phyloP scores from a whole-genome alignment of 2,888 invertebrate genomes.

The Polymixis lichenea region DNA sequence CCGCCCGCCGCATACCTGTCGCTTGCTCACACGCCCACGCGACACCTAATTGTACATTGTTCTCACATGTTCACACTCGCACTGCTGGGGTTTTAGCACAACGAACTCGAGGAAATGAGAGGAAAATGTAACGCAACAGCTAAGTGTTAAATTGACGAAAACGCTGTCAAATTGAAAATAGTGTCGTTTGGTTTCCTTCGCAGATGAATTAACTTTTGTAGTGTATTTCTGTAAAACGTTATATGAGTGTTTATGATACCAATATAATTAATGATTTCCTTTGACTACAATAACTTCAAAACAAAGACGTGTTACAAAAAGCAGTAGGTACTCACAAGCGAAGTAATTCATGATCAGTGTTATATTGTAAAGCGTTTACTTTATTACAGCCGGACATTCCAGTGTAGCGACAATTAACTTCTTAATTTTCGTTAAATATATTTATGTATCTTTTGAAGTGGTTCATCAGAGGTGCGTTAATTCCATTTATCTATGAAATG shows the following conservation, averaged over 20 bases:
- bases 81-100: slow-evolving; percentile 72
- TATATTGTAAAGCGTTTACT: slow-evolving; percentile 63
- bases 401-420: slow-evolving; percentile 77
- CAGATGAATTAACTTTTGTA: slow-evolving; percentile 14
- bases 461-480: slow-evolving; percentile 77
- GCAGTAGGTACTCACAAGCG: slow-evolving; percentile 30
- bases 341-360: slow-evolving; percentile 52
- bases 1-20: slow-evolving; percentile 70
- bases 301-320: slow-evolving; percentile 38
- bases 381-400: slow-evolving; percentile 72
- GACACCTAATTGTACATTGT: slow-evolving; percentile 80
- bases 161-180: slow-evolving; percentile 20
- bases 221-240: slow-evolving; percentile 9
- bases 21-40: slow-evolving; percentile 74
- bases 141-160: slow-evolving; percentile 67
- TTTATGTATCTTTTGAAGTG: slow-evolving; percentile 84
- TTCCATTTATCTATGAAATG: slow-evolving; percentile 81
- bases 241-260: slow-evolving; percentile 31
- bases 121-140: slow-evolving; percentile 38
- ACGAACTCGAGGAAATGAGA: slow-evolving; percentile 69
- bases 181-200: not conserved
- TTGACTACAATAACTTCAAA: slow-evolving; percentile 50
- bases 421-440: slow-evolving; percentile 76
- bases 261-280: slow-evolving; percentile 39
- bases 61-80: slow-evolving; percentile 81